Evolutionary conservation across 2,888 invertebrate species (phyloP).

Genomic region (Halictus quadricinctus): DNA sequence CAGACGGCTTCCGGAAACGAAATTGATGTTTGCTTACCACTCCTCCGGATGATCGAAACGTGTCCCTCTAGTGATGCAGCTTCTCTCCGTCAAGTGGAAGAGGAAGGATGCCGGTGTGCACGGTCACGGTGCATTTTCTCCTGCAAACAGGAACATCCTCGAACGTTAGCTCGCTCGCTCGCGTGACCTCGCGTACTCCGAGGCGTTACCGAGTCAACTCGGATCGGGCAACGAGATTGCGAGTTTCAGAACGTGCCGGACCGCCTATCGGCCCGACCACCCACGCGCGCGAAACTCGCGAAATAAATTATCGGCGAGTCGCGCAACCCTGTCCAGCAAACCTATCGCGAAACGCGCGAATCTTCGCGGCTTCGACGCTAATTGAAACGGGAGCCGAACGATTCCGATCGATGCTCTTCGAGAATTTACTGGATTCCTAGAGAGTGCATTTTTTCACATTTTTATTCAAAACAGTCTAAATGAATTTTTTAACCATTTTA

Average conservation of each 20-base stretch:
- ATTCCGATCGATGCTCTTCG: background rate
- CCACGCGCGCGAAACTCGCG: conserved; percentile 25
- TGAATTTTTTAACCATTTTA: too few species aligned
- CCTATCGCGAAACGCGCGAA: background rate
- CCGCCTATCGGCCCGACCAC: conserved; percentile 37
- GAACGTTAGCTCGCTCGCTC: conserved; percentile 38
- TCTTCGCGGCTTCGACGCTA: background rate
- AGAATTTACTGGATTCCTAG: background rate
- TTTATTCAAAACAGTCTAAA: background rate
- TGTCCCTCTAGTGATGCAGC: conserved; percentile 18
- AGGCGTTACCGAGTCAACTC: conserved; percentile 46
- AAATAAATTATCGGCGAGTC: conserved; percentile 29
- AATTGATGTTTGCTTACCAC: conserved; percentile 61
- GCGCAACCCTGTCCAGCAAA: conserved; percentile 22
- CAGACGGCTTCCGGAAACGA: conserved; percentile 51
- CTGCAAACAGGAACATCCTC: conserved; percentile 58
- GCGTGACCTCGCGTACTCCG: conserved; percentile 57
- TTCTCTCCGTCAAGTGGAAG: conserved; percentile 34
- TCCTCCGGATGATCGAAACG: conserved; percentile 38
- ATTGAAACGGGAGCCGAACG: conserved; percentile 2
- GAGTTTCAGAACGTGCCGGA: conserved; percentile 21
- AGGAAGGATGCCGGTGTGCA: conserved; percentile 27
- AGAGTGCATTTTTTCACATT: background rate
- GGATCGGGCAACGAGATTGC: conserved; percentile 38
- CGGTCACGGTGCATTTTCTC: conserved; percentile 50